Evolutionary conservation across 2,888 invertebrate genomes (phyloP), one percentile per base, ranked within the genome.

Genomic region (Corbicula japonica): DNA sequence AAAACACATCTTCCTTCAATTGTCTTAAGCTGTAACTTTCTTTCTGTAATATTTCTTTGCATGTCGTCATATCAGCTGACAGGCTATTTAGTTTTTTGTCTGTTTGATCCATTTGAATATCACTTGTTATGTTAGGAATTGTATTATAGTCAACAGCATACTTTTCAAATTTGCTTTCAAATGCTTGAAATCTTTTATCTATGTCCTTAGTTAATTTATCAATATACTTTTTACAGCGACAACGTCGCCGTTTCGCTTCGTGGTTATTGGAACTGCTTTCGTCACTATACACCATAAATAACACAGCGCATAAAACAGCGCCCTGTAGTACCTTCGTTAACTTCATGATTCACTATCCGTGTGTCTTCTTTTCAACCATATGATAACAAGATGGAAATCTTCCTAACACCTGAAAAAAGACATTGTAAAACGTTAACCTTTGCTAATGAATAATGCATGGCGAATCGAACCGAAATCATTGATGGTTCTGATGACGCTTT

Each of bases 11-110:
- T 38, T 84, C 80, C 61, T 74, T 70, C 18, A 87, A 66, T 26
- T 68, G 62, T 58, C 78, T 75, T 35, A 87, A 72, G 35, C 74
- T 80, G 34, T 84, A 77, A 44, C 81, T 84, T 52, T 86, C 84
- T 41, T 76, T 76, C 41, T 80, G 63, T 32, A 87, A 60, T 12
- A 77, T 78, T 12, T 85, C 80, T 66, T 75, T 78, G 15, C 84
- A 81, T 50, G 68, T 75, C 23, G 76, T 82, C 60, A 86, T 76
- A 50, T 79, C 72, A 21, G 61, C 65, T 18, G 76, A 60, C 32
- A 86, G 65, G 41, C 50, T 65, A 18, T 78, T 79, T 4, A 85
- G 60, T 63, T 79, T 83, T 10, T 58, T 44, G 35, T 74, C 77
- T 15, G 60, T 44, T 34, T 76, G 66, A n/a, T 73, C 60, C 44